phyloP scores from a whole-genome alignment of 2,113 vertebrate genomes.

The Apodemus speciosus region DNA sequence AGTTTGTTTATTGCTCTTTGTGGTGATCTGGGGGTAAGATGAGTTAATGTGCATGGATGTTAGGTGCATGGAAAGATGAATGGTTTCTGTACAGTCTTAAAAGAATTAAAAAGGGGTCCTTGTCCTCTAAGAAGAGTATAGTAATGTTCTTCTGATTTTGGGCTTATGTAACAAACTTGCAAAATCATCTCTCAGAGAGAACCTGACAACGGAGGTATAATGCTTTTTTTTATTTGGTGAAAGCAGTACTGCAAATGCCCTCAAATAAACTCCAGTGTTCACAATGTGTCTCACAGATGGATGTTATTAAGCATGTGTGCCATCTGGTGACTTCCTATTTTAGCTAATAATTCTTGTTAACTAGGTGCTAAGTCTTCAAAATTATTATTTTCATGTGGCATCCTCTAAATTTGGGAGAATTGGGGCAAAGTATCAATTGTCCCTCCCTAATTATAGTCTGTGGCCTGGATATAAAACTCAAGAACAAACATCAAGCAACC shows the following conservation, averaged over 20 bases:
- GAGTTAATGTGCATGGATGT: background rate
- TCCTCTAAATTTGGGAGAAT: slow-evolving; percentile 69
- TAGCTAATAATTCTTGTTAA: slow-evolving; percentile 76
- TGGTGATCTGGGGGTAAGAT: background rate
- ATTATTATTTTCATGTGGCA: slow-evolving; percentile 72
- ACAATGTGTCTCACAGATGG: slow-evolving; percentile 68
- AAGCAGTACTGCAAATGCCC: slow-evolving; percentile 44
- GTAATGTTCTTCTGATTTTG: background rate
- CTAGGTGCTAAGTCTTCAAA: slow-evolving; percentile 70
- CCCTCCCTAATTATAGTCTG: slow-evolving; percentile 46
- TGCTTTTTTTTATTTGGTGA: background rate
- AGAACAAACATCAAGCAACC: slow-evolving; percentile 45
- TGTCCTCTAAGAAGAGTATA: background rate
- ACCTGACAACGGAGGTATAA: background rate
- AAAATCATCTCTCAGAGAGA: background rate
- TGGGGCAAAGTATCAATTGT: slow-evolving; percentile 50
- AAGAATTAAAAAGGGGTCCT: background rate
- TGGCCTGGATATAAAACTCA: slow-evolving; percentile 38
- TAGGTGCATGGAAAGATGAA: background rate
- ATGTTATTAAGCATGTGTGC: slow-evolving; percentile 72
- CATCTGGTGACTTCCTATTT: slow-evolving; percentile 75
- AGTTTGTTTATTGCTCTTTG: background rate
- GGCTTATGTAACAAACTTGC: background rate
- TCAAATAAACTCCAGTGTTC: slow-evolving; percentile 59
- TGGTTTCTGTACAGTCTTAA: background rate